Evolutionary conservation across 2,888 invertebrate genomes (phyloP).

Genomic region (Dynastes tityus): DNA sequence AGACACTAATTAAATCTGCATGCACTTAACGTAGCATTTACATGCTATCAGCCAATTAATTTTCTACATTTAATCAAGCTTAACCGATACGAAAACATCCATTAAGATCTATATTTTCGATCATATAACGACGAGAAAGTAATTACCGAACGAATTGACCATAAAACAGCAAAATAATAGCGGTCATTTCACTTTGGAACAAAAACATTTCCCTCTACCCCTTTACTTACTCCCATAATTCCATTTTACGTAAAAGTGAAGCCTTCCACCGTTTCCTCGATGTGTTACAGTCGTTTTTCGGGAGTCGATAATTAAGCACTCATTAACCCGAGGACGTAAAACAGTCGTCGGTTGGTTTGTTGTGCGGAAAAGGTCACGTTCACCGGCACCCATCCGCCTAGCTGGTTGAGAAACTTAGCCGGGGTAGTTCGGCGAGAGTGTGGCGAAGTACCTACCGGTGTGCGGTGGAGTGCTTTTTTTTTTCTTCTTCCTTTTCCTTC

Average conservation of each 20-base stretch:
- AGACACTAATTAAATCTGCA: not conserved
- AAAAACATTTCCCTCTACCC: not conserved
- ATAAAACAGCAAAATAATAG: conserved; percentile 1
- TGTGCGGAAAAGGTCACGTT: conserved; percentile 7
- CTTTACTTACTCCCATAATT: not conserved
- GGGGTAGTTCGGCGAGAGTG: not conserved
- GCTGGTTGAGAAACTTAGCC: not conserved
- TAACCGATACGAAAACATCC: not conserved
- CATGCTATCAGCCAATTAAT: not conserved
- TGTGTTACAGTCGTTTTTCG: conserved; percentile 7
- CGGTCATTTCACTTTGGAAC: not conserved
- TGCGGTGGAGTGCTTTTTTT: not conserved
- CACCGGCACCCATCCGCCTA: not conserved
- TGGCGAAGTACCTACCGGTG: not conserved
- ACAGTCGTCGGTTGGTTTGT: conserved; percentile 9
- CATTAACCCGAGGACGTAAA: conserved; percentile 24
- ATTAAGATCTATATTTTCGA: not conserved
- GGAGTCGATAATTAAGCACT: conserved; percentile 25
- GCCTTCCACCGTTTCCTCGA: not conserved
- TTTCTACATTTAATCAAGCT: not conserved
- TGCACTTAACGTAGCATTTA: not conserved
- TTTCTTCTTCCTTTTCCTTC: conserved; percentile 1
- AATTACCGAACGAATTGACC: not conserved
- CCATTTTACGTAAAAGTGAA: conserved; percentile 10
- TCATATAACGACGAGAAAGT: not conserved